Evolutionary conservation across 2,888 invertebrate species (phyloP), one percentile per base, ranked within the genome.

Genomic region (Drosophila gaucha): DNA sequence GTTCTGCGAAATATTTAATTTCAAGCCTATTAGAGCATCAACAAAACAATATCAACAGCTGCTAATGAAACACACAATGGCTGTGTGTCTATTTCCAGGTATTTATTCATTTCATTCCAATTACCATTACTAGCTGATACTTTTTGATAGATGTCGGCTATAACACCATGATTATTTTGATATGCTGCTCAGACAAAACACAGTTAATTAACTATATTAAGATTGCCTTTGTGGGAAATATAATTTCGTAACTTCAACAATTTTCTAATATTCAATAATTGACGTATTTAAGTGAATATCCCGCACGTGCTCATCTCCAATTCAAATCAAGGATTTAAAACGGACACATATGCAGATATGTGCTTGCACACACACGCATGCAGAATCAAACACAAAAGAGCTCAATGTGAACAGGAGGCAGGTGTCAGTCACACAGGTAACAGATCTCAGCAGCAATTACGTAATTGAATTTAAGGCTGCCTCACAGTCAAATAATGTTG

Each of bases 391-490:
- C 4, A 20, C 33, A 49, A 62, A 33, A 26, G 16, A 8, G 14
- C 22, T 31, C 10, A 26, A 33, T 33, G 22, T 8, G 10, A 22
- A 12, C 28, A 9, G 28, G 2, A 31, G 22, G 22, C 18, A 28
- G 39, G 20, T 33, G 41, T 24, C 51, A 39, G 30, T 9, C 41
- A 30, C 28, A 24, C 35, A 28, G 28, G 31, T 30, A 51, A n/a
- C 12, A 30, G 8, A 16, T 6, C 14, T 14, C 18, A n/a, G 6
- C 47, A 62, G 44, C 84, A 72, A 72, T 78, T 75, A 67, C 56
- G 49, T 71, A 82, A 83, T 79, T 68, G 44, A 66, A 62, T 65
- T 68, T 46, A 44, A 50, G 28, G 41, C 33, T 46, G 46, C 14
- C 46, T 39, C 66, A 18, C 3, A 22, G 14, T 10, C 20, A 20